phyloP scores from a whole-genome alignment of 2,888 invertebrate species.

The Conomelus anceps region DNA sequence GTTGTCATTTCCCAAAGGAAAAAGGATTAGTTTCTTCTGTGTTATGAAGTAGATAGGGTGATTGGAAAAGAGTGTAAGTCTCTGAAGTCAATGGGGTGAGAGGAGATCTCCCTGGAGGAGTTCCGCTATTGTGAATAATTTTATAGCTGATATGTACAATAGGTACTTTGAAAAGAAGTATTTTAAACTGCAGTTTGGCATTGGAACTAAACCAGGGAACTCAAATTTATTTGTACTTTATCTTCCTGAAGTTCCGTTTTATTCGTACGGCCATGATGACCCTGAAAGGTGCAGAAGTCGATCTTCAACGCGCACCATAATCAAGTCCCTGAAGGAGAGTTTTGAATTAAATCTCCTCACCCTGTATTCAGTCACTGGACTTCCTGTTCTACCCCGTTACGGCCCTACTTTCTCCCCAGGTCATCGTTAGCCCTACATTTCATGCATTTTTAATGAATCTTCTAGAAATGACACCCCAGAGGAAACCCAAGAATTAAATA shows the following conservation, averaged over 20 bases:
- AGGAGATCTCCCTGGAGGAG: background rate
- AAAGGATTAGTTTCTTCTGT: background rate
- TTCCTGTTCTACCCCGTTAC: background rate
- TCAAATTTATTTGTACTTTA: background rate
- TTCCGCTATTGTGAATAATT: too few relatives aligned
- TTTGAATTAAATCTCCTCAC: slow-evolving; percentile 9
- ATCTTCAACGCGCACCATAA: background rate
- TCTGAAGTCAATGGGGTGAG: background rate
- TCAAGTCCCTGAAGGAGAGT: background rate
- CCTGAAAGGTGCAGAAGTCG: background rate
- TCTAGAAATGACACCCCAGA: background rate
- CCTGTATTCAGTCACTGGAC: background rate
- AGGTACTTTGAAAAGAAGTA: background rate
- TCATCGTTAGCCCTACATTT: slow-evolving; percentile 9
- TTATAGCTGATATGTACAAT: background rate
- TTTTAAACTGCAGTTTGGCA: background rate
- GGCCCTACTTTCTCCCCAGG: background rate
- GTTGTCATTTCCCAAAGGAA: background rate
- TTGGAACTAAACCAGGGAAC: background rate
- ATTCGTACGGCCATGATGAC: background rate
- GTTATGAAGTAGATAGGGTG: background rate
- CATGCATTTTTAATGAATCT: slow-evolving; percentile 13
- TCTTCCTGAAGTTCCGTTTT: background rate
- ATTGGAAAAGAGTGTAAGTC: background rate
- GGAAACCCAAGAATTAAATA: background rate